Conservation (phyloP, 2,888 invertebrate genomes). For the Monoplex corrugatus region DNA sequence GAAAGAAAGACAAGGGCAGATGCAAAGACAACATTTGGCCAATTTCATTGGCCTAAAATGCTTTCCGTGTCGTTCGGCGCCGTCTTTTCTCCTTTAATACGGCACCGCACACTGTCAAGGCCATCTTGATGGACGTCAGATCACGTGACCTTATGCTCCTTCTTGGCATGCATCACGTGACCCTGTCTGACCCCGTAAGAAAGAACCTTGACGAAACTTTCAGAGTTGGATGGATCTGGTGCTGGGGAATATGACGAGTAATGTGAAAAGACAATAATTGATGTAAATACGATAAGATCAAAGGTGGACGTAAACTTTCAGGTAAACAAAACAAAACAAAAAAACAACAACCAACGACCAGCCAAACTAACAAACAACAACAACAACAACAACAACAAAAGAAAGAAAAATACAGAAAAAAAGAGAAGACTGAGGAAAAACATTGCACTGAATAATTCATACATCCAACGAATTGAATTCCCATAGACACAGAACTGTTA, state of each 20-base stretch:
- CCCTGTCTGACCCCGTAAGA: constrained; percentile 36
- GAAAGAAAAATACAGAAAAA: no score
- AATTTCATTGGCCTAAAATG: constrained; percentile 46
- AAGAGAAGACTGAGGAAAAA: no score
- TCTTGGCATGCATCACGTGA: not conserved
- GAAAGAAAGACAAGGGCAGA: not conserved
- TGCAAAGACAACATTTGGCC: not conserved
- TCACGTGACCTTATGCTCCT: constrained; percentile 46
- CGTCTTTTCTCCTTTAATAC: not conserved
- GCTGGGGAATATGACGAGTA: not conserved
- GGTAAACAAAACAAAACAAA: no score
- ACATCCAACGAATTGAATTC: no score
- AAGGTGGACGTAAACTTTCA: no score
- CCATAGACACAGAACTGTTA: no score
- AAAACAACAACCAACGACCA: no score
- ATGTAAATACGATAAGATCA: no score
- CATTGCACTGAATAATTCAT: no score
- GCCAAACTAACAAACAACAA: no score
- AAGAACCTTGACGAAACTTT: not conserved
- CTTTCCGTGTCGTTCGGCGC: constrained; percentile 42
- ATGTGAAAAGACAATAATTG: no score
- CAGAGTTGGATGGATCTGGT: not conserved
- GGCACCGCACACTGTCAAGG: constrained; percentile 25
- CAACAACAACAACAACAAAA: no score
- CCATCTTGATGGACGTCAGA: constrained; percentile 46